phyloP scores from a whole-genome alignment of 1,140 invertebrate genomes.

The Metopolophium dirhodum region DNA sequence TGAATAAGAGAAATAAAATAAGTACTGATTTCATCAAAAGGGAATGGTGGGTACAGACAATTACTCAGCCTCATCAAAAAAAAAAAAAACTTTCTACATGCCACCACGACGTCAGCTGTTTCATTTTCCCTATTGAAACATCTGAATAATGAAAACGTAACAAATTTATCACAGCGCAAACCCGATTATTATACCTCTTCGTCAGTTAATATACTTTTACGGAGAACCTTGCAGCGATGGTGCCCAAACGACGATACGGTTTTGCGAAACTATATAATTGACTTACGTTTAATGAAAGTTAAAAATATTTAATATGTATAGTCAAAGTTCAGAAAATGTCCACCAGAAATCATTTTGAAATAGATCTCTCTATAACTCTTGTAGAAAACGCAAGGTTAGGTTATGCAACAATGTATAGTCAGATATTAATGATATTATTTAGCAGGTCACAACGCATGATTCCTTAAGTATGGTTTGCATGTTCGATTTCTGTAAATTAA shows the following conservation, averaged over 20 bases:
- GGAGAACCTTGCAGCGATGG: background rate
- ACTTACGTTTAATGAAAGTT: background rate
- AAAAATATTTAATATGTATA: background rate
- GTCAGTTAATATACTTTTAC: background rate
- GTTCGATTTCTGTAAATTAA: background rate
- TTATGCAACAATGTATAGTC: background rate
- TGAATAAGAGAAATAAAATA: too few relatives aligned
- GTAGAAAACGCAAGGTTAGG: background rate
- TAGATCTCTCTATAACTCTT: background rate
- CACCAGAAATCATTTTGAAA: too few relatives aligned
- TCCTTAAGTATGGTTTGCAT: background rate
- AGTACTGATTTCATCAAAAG: too few relatives aligned
- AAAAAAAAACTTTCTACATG: too few relatives aligned
- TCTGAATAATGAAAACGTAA: background rate
- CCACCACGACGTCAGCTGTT: background rate
- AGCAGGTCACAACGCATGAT: background rate
- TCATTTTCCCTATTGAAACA: background rate
- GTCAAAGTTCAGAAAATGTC: background rate
- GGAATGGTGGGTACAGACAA: too few relatives aligned
- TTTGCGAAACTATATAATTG: background rate
- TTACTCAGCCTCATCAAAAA: too few relatives aligned
- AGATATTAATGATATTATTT: background rate
- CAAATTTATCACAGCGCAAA: background rate
- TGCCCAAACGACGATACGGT: background rate
- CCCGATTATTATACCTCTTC: background rate